Evolutionary conservation across 2,797 vertebrate species (phyloP).

Genomic region (Pseudocheirus occidentalis): DNA sequence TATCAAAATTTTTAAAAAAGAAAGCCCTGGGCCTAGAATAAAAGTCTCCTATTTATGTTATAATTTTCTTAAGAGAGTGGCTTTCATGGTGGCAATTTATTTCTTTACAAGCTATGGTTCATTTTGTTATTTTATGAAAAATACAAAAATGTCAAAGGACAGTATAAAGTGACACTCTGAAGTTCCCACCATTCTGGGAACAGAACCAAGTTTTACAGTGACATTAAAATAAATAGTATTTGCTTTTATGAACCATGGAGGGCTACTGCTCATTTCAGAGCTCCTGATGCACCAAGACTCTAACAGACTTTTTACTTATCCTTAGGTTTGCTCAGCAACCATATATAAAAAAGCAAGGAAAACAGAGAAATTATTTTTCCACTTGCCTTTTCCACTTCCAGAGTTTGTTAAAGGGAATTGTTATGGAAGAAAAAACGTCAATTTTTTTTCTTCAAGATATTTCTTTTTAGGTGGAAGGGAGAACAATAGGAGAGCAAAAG

Average conservation of each 20-base stretch:
- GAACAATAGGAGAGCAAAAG: background rate
- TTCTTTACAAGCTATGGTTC: background rate
- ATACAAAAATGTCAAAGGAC: background rate
- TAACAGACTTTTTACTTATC: background rate
- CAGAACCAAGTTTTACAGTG: background rate
- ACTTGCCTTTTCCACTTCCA: background rate
- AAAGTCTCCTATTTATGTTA: background rate
- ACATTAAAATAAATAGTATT: background rate
- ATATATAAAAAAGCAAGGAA: background rate
- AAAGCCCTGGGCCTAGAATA: background rate
- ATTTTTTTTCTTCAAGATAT: background rate
- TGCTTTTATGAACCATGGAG: background rate
- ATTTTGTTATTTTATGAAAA: conserved; percentile 4
- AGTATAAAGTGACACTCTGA: background rate
- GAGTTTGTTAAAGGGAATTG: background rate
- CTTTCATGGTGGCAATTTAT: background rate
- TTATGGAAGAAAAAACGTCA: background rate
- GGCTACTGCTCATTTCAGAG: background rate
- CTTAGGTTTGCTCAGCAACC: background rate
- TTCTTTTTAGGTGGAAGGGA: background rate
- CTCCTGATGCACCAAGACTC: background rate
- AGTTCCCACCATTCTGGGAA: background rate
- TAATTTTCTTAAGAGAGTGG: background rate
- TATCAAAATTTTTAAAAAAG: background rate
- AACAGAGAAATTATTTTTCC: background rate